A percentile compares a stretch with the other conserved stretches of the same genome.
Evolutionary conservation across 2,113 vertebrate species (phyloP).

Genomic region (Neodon shergylaensis): DNA sequence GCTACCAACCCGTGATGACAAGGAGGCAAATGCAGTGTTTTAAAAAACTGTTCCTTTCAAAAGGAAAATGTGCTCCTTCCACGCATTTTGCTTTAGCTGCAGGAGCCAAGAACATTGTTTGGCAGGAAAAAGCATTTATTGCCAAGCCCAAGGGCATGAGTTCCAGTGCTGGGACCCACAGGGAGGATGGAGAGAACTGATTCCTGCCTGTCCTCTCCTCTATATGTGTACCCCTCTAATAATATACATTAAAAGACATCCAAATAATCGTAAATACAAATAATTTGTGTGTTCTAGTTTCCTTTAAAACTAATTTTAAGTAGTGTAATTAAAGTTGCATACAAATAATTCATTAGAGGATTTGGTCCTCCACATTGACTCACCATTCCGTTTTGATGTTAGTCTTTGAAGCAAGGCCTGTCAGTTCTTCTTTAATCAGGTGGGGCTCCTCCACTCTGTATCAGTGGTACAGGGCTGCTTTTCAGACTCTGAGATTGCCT

Average conservation of each 20-base stretch:
- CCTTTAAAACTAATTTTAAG: neutral
- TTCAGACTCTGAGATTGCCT: neutral
- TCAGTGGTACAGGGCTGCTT: neutral
- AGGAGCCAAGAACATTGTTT: no score
- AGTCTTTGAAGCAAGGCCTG: neutral
- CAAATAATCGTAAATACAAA: slow-evolving; percentile 17
- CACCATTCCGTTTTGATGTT: neutral
- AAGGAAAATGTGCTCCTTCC: neutral
- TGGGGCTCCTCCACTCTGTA: neutral
- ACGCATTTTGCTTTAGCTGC: slow-evolving; percentile 22
- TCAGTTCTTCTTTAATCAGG: neutral
- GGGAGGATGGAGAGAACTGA: no score
- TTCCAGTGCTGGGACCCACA: neutral
- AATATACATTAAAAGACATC: neutral
- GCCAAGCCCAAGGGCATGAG: neutral
- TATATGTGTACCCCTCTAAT: no score
- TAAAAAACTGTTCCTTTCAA: neutral
- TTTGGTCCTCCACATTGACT: neutral
- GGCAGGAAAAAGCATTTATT: neutral
- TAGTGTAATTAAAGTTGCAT: neutral
- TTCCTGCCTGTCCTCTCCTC: neutral
- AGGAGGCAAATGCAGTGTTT: neutral
- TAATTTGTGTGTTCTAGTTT: neutral
- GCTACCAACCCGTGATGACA: neutral
- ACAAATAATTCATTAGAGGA: neutral